Evolutionary conservation across 2,797 vertebrate species (phyloP), one percentile per base, ranked within the genome.

Genomic region (Melanotaenia trifasciata): DNA sequence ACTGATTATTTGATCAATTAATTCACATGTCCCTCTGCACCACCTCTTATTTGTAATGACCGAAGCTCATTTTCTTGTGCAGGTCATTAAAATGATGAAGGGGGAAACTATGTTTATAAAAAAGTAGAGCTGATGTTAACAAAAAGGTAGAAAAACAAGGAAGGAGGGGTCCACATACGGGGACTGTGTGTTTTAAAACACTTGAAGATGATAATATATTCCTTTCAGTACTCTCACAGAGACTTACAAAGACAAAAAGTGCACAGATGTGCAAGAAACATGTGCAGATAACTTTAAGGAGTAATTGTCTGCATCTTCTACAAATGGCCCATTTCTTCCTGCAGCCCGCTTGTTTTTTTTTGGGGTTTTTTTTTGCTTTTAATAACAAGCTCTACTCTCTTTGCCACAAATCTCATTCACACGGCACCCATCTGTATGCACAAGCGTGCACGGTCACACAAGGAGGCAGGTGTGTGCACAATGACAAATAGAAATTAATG

Each of bases 1-100:
- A 93, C 94, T 94, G 91, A 93, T 94, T 86, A 91, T 91, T 87
- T 92, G 87, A 94, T 94, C 91, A 88, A 93, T 94, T 88, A 89
- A 93, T 93, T 89, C 87, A 89, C 85, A 83, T 62, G 62, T 47
- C 40, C 53, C 61, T n/a, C 43, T 26, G 35, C 43, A 70, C 22
- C 54, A 33, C 38, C 66, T 66, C 71, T 83, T 66, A 76, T 93
- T 89, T 87, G 89, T 89, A 87, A 81, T 86, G 87, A 76, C 79
- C 86, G 75, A 91, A 91, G 83, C 86, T 82, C 80, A 88, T 93
- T 94, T 90, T 74, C 85, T 87, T 90, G 91, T 86, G 85, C 86
- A 86, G 84, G 86, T 89, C 89, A 82, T 94, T 94, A 93, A 91
- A 84, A 84, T 94, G 91, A 94, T 90, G 67, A 87, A 94, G 72